Base-by-base conservation (phyloP, 1,140 invertebrate species). In the Lanistes nyassanus region DNA sequence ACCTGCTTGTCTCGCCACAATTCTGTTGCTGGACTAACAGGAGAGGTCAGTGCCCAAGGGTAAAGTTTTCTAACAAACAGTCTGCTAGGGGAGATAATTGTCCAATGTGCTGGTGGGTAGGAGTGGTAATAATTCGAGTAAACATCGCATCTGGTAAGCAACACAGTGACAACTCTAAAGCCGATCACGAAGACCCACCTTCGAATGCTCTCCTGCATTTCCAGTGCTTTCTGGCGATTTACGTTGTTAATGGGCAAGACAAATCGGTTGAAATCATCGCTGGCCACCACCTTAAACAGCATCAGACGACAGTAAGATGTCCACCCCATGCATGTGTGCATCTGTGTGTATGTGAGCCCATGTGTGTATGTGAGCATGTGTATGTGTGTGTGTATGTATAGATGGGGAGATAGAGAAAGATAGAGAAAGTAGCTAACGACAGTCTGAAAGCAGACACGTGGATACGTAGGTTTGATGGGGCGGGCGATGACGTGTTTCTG, bases 241-340 rank as follows among this genome's bases (percentile, higher is more conserved):
- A 42, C 34, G 29, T 72, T 55, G 37, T 81, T 64, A 4, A 84
- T 13, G 2, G 82, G 81, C 67, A 84, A 23, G 19, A 82, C 31
- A 66, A 82, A 84, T n/a, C 81, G 58, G 62, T 84, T 80, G 21
- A 74, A 68, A 0, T 75, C 67, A 67, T 82, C 74, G 51, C 81
- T 82, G n/a, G 81, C 34, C 64, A 82, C 74, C 23, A 84, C 77
- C 82, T 84, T 53, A 31, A 72, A 68, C 29, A 72, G n/a, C 36
- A 70, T 62, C n/a, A 55, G 26, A 66, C 0, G 3, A 69, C 31
- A 69, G 39, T 76, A n/a, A 56, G 26, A 68, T 67, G n/a, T 7
- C 16, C 29, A 23, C 23, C 23, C 7, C 36, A 21, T 60, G 21
- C n/a, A 36, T 23, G 34, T 62, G 55, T 58, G 42, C 16, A 31